Percentiles rank a stretch among this genome's conserved stretches.
phyloP scores from a whole-genome alignment of 2,888 invertebrate species.

The Hemistola chrysoprasaria region DNA sequence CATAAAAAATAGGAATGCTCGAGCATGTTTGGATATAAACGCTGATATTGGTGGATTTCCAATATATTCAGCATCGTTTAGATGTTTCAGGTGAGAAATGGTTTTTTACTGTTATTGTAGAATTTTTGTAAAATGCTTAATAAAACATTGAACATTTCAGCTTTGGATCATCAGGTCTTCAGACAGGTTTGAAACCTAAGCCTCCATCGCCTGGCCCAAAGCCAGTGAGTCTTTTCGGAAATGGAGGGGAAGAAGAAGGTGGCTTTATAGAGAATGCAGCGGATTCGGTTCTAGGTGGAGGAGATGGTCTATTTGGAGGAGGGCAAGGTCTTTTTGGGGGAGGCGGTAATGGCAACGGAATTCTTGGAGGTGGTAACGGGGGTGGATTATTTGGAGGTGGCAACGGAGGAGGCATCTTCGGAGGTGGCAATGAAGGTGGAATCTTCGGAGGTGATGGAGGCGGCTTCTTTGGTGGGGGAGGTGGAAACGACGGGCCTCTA shows the following conservation, averaged over 20 bases:
- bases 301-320: conserved; percentile 31
- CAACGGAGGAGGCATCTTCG: conserved; percentile 25
- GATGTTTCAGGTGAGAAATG: conserved; percentile 70
- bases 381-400: conserved; percentile 39
- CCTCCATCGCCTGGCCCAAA: conserved; percentile 65
- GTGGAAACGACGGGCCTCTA: conserved; percentile 55
- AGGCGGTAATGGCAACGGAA: conserved; percentile 26
- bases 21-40: conserved; percentile 89
- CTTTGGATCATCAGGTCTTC: conserved; percentile 65
- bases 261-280: conserved; percentile 55
- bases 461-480: conserved; percentile 26
- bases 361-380: conserved; percentile 26
- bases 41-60: conserved; percentile 84
- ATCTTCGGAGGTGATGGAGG: conserved; percentile 35
- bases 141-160: conserved; percentile 55
- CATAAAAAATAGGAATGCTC: conserved; percentile 89
- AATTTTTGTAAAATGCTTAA: no score
- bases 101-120: no score
- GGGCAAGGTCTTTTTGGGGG: conserved; percentile 32
- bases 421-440: conserved; percentile 31
- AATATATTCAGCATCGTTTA: conserved; percentile 80
- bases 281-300: conserved; percentile 41
- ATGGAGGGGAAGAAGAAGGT: conserved; percentile 47
- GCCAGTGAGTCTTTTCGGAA: conserved; percentile 65
- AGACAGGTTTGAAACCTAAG: conserved; percentile 72